Percentiles rank a stretch among this genome's conserved stretches.
Evolutionary conservation across 2,113 vertebrate genomes (phyloP).

Genomic region (Spea bombifrons): DNA sequence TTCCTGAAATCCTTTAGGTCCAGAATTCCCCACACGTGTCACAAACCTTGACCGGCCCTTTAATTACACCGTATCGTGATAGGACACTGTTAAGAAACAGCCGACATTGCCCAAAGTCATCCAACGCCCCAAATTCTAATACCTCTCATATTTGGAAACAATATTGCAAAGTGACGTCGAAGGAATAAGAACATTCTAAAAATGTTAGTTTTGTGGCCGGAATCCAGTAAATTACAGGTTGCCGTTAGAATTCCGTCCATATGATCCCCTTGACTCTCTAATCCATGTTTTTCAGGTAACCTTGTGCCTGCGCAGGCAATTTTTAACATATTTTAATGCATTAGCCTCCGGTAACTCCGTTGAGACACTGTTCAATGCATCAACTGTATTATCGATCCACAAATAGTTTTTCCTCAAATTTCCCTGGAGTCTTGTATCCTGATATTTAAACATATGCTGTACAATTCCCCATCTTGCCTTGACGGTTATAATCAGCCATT

Average conservation of each 20-base stretch:
- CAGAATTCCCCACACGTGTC: too few relatives aligned
- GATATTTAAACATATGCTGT: constrained; percentile 9
- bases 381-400: constrained; percentile 14
- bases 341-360: constrained; percentile 13
- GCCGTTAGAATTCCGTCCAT: neutral
- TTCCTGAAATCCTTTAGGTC: too few relatives aligned
- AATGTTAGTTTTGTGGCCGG: neutral
- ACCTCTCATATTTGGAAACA: neutral
- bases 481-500: neutral
- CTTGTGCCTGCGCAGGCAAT: neutral
- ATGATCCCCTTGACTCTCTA: neutral
- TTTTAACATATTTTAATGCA: constrained; percentile 32
- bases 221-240: constrained; percentile 6
- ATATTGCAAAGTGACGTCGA: neutral
- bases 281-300: constrained; percentile 6
- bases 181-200: neutral
- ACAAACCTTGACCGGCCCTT: too few relatives aligned
- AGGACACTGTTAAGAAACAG: too few relatives aligned
- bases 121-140: neutral
- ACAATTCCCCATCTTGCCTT: constrained; percentile 1
- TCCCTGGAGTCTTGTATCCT: constrained; percentile 24
- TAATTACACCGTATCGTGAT: too few relatives aligned
- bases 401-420: constrained; percentile 18
- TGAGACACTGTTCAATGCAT: constrained; percentile 18
- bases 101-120: too few relatives aligned